phyloP scores from a whole-genome alignment of 1,140 invertebrate species.

The Camponotus pennsylvanicus region DNA sequence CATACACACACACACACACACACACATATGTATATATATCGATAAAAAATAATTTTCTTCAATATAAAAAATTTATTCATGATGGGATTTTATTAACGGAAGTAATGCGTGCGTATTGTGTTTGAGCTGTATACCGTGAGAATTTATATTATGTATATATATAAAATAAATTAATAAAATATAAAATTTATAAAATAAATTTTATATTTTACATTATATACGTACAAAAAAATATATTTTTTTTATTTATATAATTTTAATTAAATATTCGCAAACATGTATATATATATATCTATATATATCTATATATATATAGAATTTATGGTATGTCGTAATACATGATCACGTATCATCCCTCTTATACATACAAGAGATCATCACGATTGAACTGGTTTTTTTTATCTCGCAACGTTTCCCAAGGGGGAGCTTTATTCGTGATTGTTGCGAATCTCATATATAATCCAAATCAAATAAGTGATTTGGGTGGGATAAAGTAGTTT shows the following conservation, averaged over 20 bases:
- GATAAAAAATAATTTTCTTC: too few species aligned
- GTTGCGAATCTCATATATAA: conserved; percentile 12
- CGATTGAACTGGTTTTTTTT: not conserved
- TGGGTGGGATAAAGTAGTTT: not conserved
- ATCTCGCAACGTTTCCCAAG: not conserved
- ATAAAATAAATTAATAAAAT: too few species aligned
- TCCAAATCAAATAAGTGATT: conserved; percentile 26
- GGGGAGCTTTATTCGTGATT: not conserved
- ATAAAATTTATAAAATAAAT: too few species aligned
- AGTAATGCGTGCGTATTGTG: too few species aligned
- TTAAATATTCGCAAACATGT: not conserved
- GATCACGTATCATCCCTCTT: not conserved
- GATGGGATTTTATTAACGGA: too few species aligned
- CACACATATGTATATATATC: too few species aligned
- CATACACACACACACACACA: too few species aligned
- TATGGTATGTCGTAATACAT: not conserved
- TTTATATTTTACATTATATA: too few species aligned
- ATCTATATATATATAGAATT: not conserved
- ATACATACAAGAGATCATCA: not conserved
- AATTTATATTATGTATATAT: too few species aligned
- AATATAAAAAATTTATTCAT: too few species aligned
- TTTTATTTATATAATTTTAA: not conserved
- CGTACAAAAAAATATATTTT: too few species aligned
- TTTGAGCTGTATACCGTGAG: too few species aligned
- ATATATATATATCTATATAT: not conserved